Evolutionary conservation across 2,888 invertebrate genomes (phyloP).

Genomic region (Amblyteles armatorius): DNA sequence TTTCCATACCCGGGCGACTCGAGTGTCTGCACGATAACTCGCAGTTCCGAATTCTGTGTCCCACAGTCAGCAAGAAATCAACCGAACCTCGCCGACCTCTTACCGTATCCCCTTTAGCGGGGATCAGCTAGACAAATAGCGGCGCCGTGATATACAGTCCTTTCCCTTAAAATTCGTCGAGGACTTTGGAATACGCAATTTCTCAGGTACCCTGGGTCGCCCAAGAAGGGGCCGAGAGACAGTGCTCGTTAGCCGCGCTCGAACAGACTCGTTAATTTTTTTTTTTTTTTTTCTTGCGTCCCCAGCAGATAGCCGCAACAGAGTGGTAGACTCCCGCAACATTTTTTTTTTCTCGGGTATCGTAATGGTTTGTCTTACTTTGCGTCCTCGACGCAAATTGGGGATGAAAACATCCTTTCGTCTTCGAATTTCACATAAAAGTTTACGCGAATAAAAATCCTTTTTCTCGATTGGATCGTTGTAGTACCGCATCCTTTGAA

Average conservation of each 20-base stretch:
- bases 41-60: background rate
- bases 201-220: constrained; percentile 53
- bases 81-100: constrained; percentile 46
- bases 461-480: no score
- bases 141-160: constrained; percentile 78
- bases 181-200: constrained; percentile 67
- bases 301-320: constrained; percentile 21
- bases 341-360: constrained; percentile 13
- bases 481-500: no score
- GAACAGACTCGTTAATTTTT: constrained; percentile 64
- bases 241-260: constrained; percentile 59
- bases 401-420: background rate
- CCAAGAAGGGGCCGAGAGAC: constrained; percentile 27
- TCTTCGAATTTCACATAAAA: background rate
- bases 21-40: background rate
- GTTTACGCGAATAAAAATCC: no score
- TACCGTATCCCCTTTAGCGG: constrained; percentile 68
- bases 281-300: constrained; percentile 52
- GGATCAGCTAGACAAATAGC: constrained; percentile 81
- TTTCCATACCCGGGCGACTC: background rate
- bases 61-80: constrained; percentile 33
- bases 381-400: background rate
- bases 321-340: constrained; percentile 30
- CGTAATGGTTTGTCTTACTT: constrained; percentile 36
- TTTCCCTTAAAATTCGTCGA: constrained; percentile 74